Base-by-base conservation (phyloP, 2,113 vertebrate species). In the Eudyptes chrysolophus region DNA sequence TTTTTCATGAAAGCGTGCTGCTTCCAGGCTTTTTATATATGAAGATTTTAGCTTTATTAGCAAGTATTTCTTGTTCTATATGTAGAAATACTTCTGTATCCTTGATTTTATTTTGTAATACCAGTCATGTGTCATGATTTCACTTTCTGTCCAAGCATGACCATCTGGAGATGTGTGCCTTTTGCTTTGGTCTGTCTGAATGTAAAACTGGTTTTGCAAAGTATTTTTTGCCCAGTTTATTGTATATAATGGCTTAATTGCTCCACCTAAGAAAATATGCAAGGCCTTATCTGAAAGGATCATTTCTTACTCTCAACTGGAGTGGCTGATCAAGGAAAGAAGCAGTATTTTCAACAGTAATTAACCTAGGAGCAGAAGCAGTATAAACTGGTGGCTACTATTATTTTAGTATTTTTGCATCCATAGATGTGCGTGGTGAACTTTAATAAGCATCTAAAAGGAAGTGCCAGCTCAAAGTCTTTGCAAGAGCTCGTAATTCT, bases 331-430 rank as follows among this genome's bases (percentile, higher is more conserved):
- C 42, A 77, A 87, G 44, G 48, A 83, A 89, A 74, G 51, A 51
- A 96, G 66, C 85, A 96, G 13, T 96, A 83, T 65, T 94, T 94
- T 64, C 54, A 84, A 52, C 72, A 74, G 15, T 61, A 90, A 40
- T 64, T 84, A 36, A 51, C 74, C 24, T n/a, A 89, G 38, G 36
- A 82, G 48, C n/a, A 72, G 84, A 87, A 82, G 52, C 52, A 84
- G 19, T 38, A 42, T 65, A 52, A 71, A 55, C 87, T 38, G 75
- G 38, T 84, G 57, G 57, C 84, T 60, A 1, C 64, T 66, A 32
- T 25, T 85, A 62, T 24, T 84, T 84, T 10, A 83, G 51, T 79
- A 74, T 30, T 84, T 87, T 72, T 83, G 38, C 44, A 42, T 27
- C 60, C 30, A 30, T 4, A 72, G 34, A n/a, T 80, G 30, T 61